Percentiles rank a stretch among this genome's conserved stretches.
Evolutionary conservation across 1,140 invertebrate species (phyloP).

Genomic region (Aphaenogaster rudis): DNA sequence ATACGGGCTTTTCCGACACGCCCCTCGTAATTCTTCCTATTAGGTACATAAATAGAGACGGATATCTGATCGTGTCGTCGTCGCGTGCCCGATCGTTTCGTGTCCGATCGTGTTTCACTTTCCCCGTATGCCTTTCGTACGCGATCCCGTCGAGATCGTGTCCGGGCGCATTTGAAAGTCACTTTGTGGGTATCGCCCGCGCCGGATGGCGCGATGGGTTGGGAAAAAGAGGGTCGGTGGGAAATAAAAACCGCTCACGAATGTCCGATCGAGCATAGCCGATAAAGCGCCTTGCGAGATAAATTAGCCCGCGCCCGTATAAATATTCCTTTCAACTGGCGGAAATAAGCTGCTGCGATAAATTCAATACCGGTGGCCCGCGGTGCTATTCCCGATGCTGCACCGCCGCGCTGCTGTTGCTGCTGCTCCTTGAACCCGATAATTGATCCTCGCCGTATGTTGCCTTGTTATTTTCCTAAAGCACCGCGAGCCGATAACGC

Average conservation of each 20-base stretch:
- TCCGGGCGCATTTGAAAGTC: constrained; percentile 36
- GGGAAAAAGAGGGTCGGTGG: neutral
- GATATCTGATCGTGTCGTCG: constrained; percentile 24
- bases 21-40: neutral
- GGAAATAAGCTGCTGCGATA: constrained; percentile 64
- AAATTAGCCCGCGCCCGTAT: constrained; percentile 55
- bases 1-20: neutral
- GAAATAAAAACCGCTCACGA: constrained; percentile 54
- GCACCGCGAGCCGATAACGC: constrained; percentile 31
- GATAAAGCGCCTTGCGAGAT: constrained; percentile 60
- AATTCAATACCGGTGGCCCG: constrained; percentile 52
- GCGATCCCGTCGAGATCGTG: constrained; percentile 44
- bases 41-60: neutral
- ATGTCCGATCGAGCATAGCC: constrained; percentile 49
- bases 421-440: constrained; percentile 58
- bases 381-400: constrained; percentile 40
- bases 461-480: constrained; percentile 59
- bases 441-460: constrained; percentile 61
- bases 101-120: constrained; percentile 57
- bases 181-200: constrained; percentile 36
- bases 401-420: neutral
- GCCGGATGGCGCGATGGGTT: no score
- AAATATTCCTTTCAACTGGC: constrained; percentile 63
- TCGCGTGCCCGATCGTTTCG: constrained; percentile 45
- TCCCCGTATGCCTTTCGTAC: constrained; percentile 16